Evolutionary conservation across 2,797 vertebrate species (phyloP).

Genomic region (Pyrocephalus nanus): DNA sequence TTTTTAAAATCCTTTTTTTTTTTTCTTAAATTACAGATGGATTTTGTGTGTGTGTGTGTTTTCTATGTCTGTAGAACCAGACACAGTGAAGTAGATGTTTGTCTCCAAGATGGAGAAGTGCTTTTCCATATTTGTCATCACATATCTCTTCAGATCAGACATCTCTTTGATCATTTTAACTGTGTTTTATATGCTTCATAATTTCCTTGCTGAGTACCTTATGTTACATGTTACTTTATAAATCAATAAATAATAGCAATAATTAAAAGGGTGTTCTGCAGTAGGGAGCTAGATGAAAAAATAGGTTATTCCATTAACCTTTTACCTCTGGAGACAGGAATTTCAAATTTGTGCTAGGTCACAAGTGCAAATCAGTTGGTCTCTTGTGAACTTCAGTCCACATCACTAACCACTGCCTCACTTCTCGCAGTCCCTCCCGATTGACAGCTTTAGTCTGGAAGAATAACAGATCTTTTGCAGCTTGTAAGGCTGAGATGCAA

Average conservation of each 20-base stretch:
- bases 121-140: constrained; percentile 52
- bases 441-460: constrained; percentile 29
- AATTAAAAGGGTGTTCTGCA: constrained; percentile 53
- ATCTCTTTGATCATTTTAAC: constrained; percentile 58
- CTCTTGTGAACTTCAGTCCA: constrained; percentile 43
- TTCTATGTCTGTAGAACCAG: neutral
- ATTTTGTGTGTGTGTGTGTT: neutral
- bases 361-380: constrained; percentile 45
- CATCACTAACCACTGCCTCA: constrained; percentile 14
- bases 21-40: neutral
- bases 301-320: constrained; percentile 69
- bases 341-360: constrained; percentile 61
- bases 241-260: constrained; percentile 69
- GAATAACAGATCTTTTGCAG: constrained; percentile 28
- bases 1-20: neutral
- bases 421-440: constrained; percentile 7
- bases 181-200: constrained; percentile 44
- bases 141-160: constrained; percentile 49
- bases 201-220: constrained; percentile 64
- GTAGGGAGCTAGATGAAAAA: constrained; percentile 39
- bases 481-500: constrained; percentile 26
- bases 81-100: neutral
- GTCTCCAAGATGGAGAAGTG: constrained; percentile 33
- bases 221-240: constrained; percentile 49
- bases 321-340: constrained; percentile 60